Percentiles rank a stretch among this genome's conserved stretches.
Conservation (phyloP, 2,888 invertebrate genomes). For the Octodonta nipae region DNA sequence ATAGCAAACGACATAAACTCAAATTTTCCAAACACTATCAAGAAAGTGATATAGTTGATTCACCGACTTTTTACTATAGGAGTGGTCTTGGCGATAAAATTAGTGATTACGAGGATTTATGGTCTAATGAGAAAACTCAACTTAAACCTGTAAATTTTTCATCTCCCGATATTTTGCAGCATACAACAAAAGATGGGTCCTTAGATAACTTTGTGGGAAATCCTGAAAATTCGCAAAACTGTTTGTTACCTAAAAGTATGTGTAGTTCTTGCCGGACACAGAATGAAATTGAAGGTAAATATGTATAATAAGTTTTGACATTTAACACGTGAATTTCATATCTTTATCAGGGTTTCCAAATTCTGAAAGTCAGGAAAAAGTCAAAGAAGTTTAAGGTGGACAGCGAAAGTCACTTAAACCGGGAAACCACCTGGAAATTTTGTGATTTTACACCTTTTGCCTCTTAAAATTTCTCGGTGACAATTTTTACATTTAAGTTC, state of each 20-base stretch:
- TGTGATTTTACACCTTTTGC: too few relatives aligned
- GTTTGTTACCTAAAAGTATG: slow-evolving; percentile 21
- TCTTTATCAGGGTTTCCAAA: too few relatives aligned
- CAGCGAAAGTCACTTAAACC: too few relatives aligned
- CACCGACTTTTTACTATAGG: slow-evolving; percentile 67
- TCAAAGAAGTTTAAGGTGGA: too few relatives aligned
- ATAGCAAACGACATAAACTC: slow-evolving; percentile 37
- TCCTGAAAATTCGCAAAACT: slow-evolving; percentile 27
- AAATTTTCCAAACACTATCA: slow-evolving; percentile 62
- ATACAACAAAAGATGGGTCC: slow-evolving; percentile 43
- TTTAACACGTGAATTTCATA: too few relatives aligned
- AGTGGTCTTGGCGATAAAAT: slow-evolving; percentile 83
- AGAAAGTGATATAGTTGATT: slow-evolving; percentile 72
- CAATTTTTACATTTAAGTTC: too few relatives aligned
- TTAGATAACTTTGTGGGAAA: slow-evolving; percentile 40
- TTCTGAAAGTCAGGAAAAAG: too few relatives aligned
- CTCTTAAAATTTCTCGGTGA: too few relatives aligned
- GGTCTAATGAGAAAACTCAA: slow-evolving; percentile 48
- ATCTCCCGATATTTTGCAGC: slow-evolving; percentile 31
- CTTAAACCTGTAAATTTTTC: slow-evolving; percentile 23
- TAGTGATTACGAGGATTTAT: slow-evolving; percentile 90
- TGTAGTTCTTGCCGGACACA: slow-evolving; percentile 25
- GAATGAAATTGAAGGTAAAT: slow-evolving; percentile 20
- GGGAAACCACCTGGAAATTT: too few relatives aligned
- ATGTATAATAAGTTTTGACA: too few relatives aligned